These are phyloP conservation scores for Fregata magnificens DNA, from an alignment of 2,113 vertebrate species.

Conservation along the genomic window DNA sequence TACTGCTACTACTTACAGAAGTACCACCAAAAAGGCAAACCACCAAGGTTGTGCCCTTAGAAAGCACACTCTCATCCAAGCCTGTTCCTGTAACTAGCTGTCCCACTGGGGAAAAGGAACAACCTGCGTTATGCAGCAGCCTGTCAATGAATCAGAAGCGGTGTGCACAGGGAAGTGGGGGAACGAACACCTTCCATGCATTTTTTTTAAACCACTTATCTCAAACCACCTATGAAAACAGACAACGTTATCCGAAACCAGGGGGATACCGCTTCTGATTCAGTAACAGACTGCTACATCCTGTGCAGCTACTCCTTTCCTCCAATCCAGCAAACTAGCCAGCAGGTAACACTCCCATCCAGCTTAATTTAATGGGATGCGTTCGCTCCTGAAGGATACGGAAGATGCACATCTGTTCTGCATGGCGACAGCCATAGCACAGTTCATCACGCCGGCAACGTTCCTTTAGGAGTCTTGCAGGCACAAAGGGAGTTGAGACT, in stretches of 20 bases:
- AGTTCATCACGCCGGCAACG: not conserved
- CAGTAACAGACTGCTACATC: not conserved
- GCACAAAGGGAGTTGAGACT: not conserved
- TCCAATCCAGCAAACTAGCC: not conserved
- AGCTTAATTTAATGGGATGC: not conserved
- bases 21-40: not conserved
- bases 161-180: not conserved
- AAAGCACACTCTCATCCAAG: not conserved
- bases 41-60: not conserved
- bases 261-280: not conserved
- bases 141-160: not conserved
- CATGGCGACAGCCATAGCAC: not conserved
- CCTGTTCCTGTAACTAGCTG: not conserved
- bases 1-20: not conserved
- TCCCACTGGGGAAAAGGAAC: not conserved
- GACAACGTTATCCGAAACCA: not conserved
- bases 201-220: not conserved
- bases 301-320: not conserved
- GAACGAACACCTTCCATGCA: fast-evolving
- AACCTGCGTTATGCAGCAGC: not conserved
- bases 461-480: not conserved
- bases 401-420: not conserved
- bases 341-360: not conserved
- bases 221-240: not conserved
- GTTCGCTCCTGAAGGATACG: fast-evolving